Evolutionary conservation across 2,888 invertebrate species (phyloP), one percentile per base, ranked within the genome.

Genomic region (Netelia fuscicornis): DNA sequence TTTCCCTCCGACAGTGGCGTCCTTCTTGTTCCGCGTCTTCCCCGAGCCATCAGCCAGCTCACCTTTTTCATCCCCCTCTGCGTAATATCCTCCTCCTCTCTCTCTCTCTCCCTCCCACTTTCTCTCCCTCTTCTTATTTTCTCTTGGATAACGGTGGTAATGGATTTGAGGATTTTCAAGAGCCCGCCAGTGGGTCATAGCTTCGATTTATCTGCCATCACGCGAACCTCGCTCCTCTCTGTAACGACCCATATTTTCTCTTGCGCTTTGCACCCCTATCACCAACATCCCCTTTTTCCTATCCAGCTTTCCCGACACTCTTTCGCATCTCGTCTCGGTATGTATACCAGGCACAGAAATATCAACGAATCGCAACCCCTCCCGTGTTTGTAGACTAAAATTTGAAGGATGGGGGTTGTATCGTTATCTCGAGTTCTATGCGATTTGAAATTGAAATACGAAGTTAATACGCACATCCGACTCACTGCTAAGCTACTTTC

Each of bases 181-280:
- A 78, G 78, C 44, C 64, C 64, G 52, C 60, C 72, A 79, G 65
- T 79, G 82, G 82, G 70, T 79, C 82, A 82, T 82, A 85, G 82
- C 85, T 82, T 85, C 85, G 85, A 85, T 85, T 85, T 85, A 85
- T 85, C 85, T 75, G 82, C 82, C 78, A 85, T 85, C 82, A 70
- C 70, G 70, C 78, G 42, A 78, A 58, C 60, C 30, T 42, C 70
- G 54, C 17, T 17, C 17, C 37, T 10, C 60, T 48, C 30, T 5
- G 20, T 81, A 84, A 84, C 78, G 79, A 82, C 85, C 79, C 60
- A 82, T 85, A 85, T 85, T 79, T 85, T 82, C 79, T 79, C 64
- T 74, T 79, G 74, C 74, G 64, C 65, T 64, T 70, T 52, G 52
- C 42, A 37, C 17, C 25, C 3, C 79, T 13, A 37, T 54, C 71